These are phyloP conservation scores for Cheiracanthium punctorium DNA, from an alignment of 2,888 invertebrate genomes.

Conservation along the genomic window DNA sequence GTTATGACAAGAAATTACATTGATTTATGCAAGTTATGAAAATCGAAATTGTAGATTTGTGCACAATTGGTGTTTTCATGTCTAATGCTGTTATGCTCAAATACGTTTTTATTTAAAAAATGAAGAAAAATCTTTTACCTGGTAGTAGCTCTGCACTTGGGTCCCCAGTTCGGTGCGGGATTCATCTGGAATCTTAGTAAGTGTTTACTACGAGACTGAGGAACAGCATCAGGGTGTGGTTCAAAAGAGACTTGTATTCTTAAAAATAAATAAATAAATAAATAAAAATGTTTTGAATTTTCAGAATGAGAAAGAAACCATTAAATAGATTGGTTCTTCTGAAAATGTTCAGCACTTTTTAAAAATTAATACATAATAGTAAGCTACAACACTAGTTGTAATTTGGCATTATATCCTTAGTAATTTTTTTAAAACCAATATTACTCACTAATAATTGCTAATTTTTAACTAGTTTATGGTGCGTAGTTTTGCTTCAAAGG, in stretches of 20 bases:
- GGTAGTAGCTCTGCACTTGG: slow-evolving; percentile 86
- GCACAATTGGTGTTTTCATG: too few species aligned
- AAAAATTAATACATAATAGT: too few species aligned
- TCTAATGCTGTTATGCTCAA: neutral
- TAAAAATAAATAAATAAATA: slow-evolving; percentile 15
- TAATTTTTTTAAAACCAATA: too few species aligned
- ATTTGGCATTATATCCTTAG: too few species aligned
- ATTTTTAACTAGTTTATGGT: too few species aligned
- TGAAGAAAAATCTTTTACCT: slow-evolving; percentile 79
- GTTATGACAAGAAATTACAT: too few species aligned
- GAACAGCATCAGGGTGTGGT: slow-evolving; percentile 85
- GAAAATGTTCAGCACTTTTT: neutral
- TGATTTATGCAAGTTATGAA: too few species aligned
- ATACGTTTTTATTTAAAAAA: neutral
- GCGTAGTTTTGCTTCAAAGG: too few species aligned
- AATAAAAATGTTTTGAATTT: neutral
- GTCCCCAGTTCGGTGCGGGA: slow-evolving; percentile 93
- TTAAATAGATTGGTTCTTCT: too few species aligned
- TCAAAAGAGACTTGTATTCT: slow-evolving; percentile 76
- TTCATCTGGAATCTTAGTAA: slow-evolving; percentile 89
- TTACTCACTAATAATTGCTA: too few species aligned
- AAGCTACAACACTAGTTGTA: too few species aligned
- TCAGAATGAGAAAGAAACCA: neutral
- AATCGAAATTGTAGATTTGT: too few species aligned
- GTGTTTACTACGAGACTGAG: slow-evolving; percentile 84